Conservation (phyloP, 1,140 invertebrate genomes). For the Penaeus japonicus region DNA sequence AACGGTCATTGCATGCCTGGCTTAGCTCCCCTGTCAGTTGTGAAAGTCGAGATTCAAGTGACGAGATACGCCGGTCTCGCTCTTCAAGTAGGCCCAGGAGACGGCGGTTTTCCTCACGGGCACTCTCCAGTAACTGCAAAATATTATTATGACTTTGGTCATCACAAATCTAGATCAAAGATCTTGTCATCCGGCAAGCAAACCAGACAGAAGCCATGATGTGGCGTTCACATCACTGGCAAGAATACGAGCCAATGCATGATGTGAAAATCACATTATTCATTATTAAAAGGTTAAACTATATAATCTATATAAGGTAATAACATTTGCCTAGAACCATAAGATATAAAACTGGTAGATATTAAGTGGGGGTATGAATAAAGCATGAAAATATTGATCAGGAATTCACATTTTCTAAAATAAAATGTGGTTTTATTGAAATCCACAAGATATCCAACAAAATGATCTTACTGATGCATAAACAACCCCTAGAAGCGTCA, state of each 20-base stretch:
- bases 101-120: slow-evolving; percentile 69
- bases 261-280: too few species aligned
- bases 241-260: too few species aligned
- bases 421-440: too few species aligned
- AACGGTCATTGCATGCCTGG: slow-evolving; percentile 64
- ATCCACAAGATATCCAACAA: background rate
- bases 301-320: too few species aligned
- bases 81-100: slow-evolving; percentile 69
- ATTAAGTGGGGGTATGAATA: too few species aligned
- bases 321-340: too few species aligned
- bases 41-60: slow-evolving; percentile 65
- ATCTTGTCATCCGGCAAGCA: too few species aligned
- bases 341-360: too few species aligned
- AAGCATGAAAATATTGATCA: too few species aligned
- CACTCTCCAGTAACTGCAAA: slow-evolving; percentile 66
- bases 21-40: slow-evolving; percentile 66
- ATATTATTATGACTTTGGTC: background rate
- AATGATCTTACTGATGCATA: slow-evolving; percentile 11
- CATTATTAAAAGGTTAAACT: too few species aligned
- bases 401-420: background rate
- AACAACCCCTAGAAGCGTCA: background rate
- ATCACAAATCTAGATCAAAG: background rate
- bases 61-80: slow-evolving; percentile 69
- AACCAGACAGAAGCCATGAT: too few species aligned
- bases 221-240: too few species aligned